Conservation (phyloP, 53 echinoderm and acorn worm genomes). For the Zoroaster sp. region DNA sequence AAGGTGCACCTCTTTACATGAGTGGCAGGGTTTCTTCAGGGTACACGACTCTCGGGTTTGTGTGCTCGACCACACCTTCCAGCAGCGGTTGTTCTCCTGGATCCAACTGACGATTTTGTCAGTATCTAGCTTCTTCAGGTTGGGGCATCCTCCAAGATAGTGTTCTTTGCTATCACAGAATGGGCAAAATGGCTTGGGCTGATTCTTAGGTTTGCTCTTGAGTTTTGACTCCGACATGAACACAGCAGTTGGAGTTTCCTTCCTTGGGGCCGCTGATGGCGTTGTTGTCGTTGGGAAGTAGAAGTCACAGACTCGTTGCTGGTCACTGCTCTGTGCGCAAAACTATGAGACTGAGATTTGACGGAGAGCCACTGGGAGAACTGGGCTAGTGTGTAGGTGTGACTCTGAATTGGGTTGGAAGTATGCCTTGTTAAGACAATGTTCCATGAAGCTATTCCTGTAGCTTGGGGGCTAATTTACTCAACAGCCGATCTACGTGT, state of each 20-base stretch:
- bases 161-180: neutral
- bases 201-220: neutral
- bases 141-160: neutral
- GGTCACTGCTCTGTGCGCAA: neutral
- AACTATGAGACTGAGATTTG: neutral
- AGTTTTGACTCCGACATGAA: neutral
- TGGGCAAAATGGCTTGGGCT: neutral
- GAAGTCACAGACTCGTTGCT: neutral
- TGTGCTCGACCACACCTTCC: neutral
- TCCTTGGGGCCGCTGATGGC: neutral
- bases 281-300: neutral
- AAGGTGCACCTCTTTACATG: constrained; percentile 7
- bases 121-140: neutral
- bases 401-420: neutral
- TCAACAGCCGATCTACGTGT: neutral
- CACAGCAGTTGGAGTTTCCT: neutral
- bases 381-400: neutral
- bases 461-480: neutral
- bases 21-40: neutral
- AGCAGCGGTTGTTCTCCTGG: neutral
- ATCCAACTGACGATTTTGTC: neutral
- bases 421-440: neutral
- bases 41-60: neutral
- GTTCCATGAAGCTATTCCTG: constrained; percentile 1
- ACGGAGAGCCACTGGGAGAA: neutral